Evolutionary conservation across 2,888 invertebrate genomes (phyloP).

Genomic region (Lasioglossum malachurum): DNA sequence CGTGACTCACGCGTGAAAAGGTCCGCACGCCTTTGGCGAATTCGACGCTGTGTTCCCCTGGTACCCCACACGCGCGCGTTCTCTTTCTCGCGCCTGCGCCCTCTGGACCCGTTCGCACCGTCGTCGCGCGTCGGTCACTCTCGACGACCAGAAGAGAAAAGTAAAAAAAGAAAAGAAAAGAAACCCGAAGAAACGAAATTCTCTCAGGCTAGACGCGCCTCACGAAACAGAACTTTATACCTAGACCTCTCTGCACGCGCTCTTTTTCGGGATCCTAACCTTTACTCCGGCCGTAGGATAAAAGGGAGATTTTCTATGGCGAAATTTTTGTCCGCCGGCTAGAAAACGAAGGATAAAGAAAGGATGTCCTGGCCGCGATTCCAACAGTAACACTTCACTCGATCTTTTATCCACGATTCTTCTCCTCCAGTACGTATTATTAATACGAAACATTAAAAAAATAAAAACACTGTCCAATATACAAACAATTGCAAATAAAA

Average conservation of each 20-base stretch:
- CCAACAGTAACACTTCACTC: not conserved
- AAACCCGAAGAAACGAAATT: not conserved
- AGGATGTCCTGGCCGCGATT: not conserved
- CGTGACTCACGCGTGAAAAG: conserved; percentile 82
- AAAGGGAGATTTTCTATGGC: conserved; percentile 5
- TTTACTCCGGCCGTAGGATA: not conserved
- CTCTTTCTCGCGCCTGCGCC: not conserved
- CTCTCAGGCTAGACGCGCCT: not conserved
- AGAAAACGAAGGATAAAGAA: not conserved
- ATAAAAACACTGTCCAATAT: not conserved
- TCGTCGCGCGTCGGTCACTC: conserved; percentile 5
- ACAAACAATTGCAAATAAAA: not conserved
- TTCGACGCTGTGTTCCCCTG: conserved; percentile 52
- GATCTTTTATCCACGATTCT: not conserved
- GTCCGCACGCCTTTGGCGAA: conserved; percentile 72
- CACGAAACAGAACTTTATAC: conserved; percentile 4
- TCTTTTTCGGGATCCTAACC: conserved; percentile 8
- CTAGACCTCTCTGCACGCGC: not conserved
- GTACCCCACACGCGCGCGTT: conserved; percentile 7
- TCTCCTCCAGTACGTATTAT: not conserved
- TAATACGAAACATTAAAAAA: not conserved
- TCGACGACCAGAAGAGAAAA: not conserved
- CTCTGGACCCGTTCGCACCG: not conserved
- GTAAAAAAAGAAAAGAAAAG: not conserved
- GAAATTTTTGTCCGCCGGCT: not conserved